Percentiles rank a stretch among this genome's conserved stretches.
phyloP scores from a whole-genome alignment of 1,140 invertebrate genomes.

The Dendrolimus kikuchii region DNA sequence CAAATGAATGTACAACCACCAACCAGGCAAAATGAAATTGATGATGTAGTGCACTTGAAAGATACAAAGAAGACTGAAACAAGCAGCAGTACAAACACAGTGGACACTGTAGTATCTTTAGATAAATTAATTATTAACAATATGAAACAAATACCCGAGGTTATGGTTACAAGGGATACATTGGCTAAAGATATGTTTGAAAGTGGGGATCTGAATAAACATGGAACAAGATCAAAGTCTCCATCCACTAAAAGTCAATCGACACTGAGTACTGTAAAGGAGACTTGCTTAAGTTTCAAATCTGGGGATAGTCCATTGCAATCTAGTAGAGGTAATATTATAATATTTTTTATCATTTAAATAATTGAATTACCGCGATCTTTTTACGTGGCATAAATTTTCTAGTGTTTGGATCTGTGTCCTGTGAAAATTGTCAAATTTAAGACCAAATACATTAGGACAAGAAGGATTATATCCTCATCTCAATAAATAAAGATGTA shows the following conservation, averaged over 20 bases:
- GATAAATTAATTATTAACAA: conserved; percentile 35
- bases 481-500: too few species aligned
- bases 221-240: conserved; percentile 36
- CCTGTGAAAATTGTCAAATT: too few species aligned
- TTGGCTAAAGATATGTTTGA: conserved; percentile 17
- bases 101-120: conserved; percentile 45
- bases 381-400: too few species aligned
- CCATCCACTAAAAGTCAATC: conserved; percentile 49
- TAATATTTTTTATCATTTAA: too few species aligned
- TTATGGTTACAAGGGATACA: conserved; percentile 28
- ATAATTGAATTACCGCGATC: too few species aligned
- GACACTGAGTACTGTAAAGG: conserved; percentile 50
- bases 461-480: too few species aligned
- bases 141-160: conserved; percentile 29
- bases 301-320: conserved; percentile 41
- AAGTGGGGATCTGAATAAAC: conserved; percentile 14
- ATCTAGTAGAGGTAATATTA: conserved; percentile 32
- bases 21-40: conserved; percentile 25
- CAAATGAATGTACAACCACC: conserved; percentile 40
- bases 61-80: conserved; percentile 35
- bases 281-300: conserved; percentile 46
- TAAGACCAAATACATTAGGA: too few species aligned
- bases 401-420: too few species aligned
- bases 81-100: conserved; percentile 36
- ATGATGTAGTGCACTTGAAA: conserved; percentile 34